phyloP scores from a whole-genome alignment of 2,888 invertebrate species.

The Cerastoderma edule region DNA sequence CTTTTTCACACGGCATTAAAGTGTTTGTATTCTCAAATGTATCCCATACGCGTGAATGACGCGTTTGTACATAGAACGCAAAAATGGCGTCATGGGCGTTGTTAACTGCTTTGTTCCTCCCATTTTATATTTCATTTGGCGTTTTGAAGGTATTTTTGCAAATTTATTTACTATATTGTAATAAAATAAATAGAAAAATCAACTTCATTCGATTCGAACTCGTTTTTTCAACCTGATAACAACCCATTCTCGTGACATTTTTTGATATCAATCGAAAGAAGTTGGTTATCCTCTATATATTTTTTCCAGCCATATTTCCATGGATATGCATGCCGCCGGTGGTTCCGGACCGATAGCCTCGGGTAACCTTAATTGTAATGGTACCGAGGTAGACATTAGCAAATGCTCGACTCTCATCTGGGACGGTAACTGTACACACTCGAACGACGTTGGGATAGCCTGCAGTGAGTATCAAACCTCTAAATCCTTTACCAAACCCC shows the following conservation, averaged over 20 bases:
- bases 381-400: slow-evolving; percentile 52
- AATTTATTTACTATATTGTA: neutral
- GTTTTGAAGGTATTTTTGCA: neutral
- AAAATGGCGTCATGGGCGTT: too few species aligned
- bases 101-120: too few species aligned
- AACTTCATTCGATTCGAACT: neutral
- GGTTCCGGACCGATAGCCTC: slow-evolving; percentile 47
- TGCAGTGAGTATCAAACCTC: slow-evolving; percentile 45
- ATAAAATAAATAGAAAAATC: neutral
- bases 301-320: slow-evolving; percentile 30
- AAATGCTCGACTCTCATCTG: slow-evolving; percentile 42
- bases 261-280: too few species aligned
- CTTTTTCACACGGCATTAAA: too few species aligned
- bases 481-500: too few species aligned
- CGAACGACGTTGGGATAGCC: slow-evolving; percentile 38
- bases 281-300: neutral
- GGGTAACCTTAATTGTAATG: slow-evolving; percentile 46
- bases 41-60: too few species aligned
- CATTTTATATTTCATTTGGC: too few species aligned
- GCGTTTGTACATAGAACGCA: too few species aligned
- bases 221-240: neutral
- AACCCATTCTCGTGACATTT: neutral
- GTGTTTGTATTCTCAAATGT: too few species aligned
- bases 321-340: slow-evolving; percentile 27
- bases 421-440: slow-evolving; percentile 45